Conservation (phyloP, 1,140 invertebrate species). For the Ooceraea biroi region DNA sequence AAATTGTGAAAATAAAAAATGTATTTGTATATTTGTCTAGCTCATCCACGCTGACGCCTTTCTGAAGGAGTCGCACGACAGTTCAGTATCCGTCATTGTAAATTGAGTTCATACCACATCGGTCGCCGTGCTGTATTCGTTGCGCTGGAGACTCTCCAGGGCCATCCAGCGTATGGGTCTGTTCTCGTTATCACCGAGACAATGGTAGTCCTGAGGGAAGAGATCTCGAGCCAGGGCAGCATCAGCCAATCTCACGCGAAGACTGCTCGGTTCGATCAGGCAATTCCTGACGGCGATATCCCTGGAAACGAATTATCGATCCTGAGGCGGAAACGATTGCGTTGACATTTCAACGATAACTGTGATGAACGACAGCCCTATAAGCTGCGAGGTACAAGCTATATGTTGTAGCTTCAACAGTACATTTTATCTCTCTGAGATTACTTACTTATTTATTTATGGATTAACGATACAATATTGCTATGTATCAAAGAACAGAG, state of each 20-base stretch:
- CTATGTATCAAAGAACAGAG: too few relatives aligned
- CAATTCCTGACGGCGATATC: conserved; percentile 97
- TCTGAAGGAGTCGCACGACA: background rate
- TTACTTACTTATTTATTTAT: too few relatives aligned
- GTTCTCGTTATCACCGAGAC: conserved; percentile 97
- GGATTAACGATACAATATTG: too few relatives aligned
- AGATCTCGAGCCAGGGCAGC: conserved; percentile 95
- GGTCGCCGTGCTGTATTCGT: conserved; percentile 92
- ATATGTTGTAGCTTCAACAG: too few relatives aligned
- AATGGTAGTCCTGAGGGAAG: conserved; percentile 98
- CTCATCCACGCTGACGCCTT: background rate
- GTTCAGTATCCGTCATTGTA: conserved; percentile 2
- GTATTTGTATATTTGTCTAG: conserved; percentile 1
- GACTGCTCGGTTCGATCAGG: conserved; percentile 89
- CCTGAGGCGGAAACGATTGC: conserved; percentile 20
- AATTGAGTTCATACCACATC: conserved; percentile 91
- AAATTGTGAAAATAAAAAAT: too few relatives aligned
- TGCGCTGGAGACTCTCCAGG: conserved; percentile 94
- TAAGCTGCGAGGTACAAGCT: background rate
- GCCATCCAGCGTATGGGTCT: conserved; percentile 98
- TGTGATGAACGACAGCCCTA: background rate
- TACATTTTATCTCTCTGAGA: background rate
- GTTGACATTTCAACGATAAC: conserved; percentile 9
- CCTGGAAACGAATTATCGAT: conserved; percentile 79
- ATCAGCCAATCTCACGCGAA: conserved; percentile 95